phyloP scores from a whole-genome alignment of 2,797 vertebrate genomes.

The Thamnophis elegans region DNA sequence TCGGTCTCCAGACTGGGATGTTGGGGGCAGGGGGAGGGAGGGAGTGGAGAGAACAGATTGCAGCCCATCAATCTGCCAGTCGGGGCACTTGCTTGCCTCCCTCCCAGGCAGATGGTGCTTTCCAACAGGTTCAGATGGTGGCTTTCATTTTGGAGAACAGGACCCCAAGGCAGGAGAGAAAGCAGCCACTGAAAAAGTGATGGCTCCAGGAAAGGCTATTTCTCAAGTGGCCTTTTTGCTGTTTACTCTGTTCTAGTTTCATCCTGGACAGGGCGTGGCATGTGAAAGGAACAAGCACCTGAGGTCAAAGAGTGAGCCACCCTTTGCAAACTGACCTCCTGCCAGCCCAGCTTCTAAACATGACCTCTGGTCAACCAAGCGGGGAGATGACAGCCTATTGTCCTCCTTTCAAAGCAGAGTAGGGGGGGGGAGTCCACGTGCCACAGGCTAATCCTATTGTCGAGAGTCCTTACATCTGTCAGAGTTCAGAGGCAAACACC shows the following conservation, averaged over 20 bases:
- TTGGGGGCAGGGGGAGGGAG: background rate
- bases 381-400: conserved; percentile 3
- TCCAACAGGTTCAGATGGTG: conserved; percentile 57
- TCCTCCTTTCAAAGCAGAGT: background rate
- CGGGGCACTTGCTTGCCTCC: conserved; percentile 49
- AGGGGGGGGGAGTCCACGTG: conserved; percentile 26
- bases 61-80: conserved; percentile 74
- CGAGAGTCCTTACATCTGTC: conserved; percentile 61
- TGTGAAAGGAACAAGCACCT: background rate
- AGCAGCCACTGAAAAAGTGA: conserved; percentile 5
- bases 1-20: conserved; percentile 49
- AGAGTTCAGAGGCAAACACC: conserved; percentile 15
- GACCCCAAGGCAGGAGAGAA: background rate
- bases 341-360: background rate
- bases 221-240: background rate
- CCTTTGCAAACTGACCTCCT: background rate
- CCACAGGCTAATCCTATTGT: conserved; percentile 62
- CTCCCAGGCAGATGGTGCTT: conserved; percentile 55
- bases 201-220: background rate
- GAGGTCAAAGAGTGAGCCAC: background rate
- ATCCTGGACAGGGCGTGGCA: background rate
- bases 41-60: conserved; percentile 68
- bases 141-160: conserved; percentile 13
- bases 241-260: background rate
- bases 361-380: conserved; percentile 39